A percentile compares a stretch with the other conserved stretches of the same genome.
These are phyloP conservation scores for Lycopodina hypogea DNA, from an alignment of 37 sponge, comb jelly and placozoan genomes.

Conservation along the genomic window DNA sequence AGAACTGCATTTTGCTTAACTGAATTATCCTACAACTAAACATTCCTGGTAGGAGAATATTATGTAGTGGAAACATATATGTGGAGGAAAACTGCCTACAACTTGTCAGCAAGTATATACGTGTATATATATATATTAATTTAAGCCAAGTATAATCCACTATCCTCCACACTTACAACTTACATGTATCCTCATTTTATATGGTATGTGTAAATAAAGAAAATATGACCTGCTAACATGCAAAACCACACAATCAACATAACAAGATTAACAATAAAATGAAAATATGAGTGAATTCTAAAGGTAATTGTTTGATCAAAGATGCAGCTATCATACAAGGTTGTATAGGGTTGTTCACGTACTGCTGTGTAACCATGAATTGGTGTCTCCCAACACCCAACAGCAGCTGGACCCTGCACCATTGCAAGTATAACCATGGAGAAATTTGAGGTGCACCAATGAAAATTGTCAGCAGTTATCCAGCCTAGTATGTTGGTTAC, in stretches of 20 bases:
- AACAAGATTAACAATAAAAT: not conserved
- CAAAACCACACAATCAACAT: too few species aligned
- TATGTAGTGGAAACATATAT: too few species aligned
- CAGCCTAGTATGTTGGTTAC: not conserved
- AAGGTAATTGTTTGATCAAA: conserved; percentile 52
- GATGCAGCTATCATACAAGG: conserved; percentile 50
- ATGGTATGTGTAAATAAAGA: too few species aligned
- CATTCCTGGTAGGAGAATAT: too few species aligned
- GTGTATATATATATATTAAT: too few species aligned
- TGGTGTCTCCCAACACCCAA: conserved; percentile 28
- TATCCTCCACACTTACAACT: too few species aligned
- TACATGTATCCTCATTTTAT: too few species aligned
- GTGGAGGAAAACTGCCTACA: too few species aligned
- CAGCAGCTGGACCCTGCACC: conserved; percentile 18
- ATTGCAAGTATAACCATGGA: not conserved
- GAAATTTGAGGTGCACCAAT: not conserved
- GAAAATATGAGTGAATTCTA: not conserved
- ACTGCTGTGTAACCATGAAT: conserved; percentile 30
- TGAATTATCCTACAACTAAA: too few species aligned
- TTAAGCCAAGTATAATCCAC: too few species aligned
- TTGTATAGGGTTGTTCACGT: conserved; percentile 55
- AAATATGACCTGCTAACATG: not conserved
- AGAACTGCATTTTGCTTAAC: too few species aligned
- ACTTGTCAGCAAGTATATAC: too few species aligned
- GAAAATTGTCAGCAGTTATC: not conserved